These are phyloP conservation scores for Netelia inedita DNA, from an alignment of 2,888 invertebrate species.

Conservation along the genomic window DNA sequence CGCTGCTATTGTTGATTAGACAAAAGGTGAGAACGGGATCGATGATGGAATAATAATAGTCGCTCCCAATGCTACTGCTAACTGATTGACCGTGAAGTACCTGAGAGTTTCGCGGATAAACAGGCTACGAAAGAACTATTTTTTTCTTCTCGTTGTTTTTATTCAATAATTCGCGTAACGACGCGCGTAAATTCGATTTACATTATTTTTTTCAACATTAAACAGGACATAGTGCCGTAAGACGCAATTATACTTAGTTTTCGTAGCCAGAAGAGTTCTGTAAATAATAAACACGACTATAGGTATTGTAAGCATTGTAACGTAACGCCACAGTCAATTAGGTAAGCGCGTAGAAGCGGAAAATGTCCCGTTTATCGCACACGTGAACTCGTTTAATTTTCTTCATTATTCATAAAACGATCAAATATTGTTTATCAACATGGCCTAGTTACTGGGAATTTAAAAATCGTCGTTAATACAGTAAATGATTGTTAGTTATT, in stretches of 20 bases:
- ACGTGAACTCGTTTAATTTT: constrained; percentile 8
- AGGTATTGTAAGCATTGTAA: constrained; percentile 45
- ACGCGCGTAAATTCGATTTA: not conserved
- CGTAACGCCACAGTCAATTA: constrained; percentile 6
- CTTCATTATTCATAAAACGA: constrained; percentile 25
- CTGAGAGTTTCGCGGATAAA: constrained; percentile 60
- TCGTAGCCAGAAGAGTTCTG: constrained; percentile 53
- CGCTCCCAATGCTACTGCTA: constrained; percentile 44
- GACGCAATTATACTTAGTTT: constrained; percentile 37
- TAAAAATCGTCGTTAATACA: not conserved
- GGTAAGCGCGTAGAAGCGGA: constrained; percentile 18
- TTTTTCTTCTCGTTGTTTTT: constrained; percentile 3
- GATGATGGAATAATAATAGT: constrained; percentile 45
- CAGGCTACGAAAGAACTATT: constrained; percentile 39
- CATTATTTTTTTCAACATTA: not conserved
- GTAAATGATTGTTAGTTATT: not conserved
- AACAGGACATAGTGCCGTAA: not conserved
- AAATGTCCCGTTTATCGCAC: constrained; percentile 3
- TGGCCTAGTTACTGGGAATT: constrained; percentile 44
- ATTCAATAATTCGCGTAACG: constrained; percentile 3
- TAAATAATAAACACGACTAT: constrained; percentile 59
- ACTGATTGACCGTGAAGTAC: constrained; percentile 64
- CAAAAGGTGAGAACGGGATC: constrained; percentile 55
- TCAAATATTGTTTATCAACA: constrained; percentile 1
- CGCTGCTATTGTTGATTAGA: constrained; percentile 78